A percentile compares a stretch with the other conserved stretches of the same genome.
Conservation (phyloP, 2,113 vertebrate species). For the Trachemys scripta region DNA sequence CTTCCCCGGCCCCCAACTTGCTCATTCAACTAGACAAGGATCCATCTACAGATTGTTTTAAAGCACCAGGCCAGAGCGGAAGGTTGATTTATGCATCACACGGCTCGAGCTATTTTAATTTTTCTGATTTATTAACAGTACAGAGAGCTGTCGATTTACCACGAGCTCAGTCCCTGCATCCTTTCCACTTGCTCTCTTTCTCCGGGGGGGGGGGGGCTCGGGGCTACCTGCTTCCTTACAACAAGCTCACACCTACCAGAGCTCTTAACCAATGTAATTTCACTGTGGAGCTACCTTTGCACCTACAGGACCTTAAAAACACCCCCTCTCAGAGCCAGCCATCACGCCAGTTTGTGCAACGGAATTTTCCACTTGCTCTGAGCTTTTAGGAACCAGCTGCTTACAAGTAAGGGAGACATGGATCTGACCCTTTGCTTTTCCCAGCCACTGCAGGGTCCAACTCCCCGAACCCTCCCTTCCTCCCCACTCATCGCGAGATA, state of each 20-base stretch:
- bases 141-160: conserved; percentile 32
- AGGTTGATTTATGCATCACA: conserved; percentile 45
- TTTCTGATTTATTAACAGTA: conserved; percentile 62
- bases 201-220: neutral
- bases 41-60: conserved; percentile 60
- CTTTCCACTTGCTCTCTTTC: fast-evolving
- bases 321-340: neutral
- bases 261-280: fast-evolving
- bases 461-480: neutral
- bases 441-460: neutral
- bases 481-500: fast-evolving
- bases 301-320: fast-evolving
- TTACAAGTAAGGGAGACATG: fast-evolving
- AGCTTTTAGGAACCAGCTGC: fast-evolving
- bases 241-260: fast-evolving
- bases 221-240: neutral
- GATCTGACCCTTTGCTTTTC: neutral
- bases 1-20: conserved; percentile 54
- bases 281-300: neutral
- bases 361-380: fast-evolving
- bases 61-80: conserved; percentile 20
- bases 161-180: neutral
- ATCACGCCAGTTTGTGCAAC: neutral
- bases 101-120: conserved; percentile 66
- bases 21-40: neutral